phyloP scores from a whole-genome alignment of 2,113 vertebrate genomes.

The Buteo buteo region DNA sequence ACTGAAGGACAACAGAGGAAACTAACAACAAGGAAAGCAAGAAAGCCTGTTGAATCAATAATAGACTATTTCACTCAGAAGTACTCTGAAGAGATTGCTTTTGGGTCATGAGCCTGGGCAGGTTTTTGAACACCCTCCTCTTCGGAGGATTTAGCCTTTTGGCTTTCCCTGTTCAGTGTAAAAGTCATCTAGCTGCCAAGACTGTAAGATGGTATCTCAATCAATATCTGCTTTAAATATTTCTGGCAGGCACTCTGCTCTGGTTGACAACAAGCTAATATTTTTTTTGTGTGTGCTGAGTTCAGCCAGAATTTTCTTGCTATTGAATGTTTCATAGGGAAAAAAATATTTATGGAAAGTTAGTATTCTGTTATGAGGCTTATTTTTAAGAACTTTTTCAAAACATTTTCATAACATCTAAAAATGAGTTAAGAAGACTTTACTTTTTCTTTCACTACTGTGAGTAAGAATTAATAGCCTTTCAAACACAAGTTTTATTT shows the following conservation, averaged over 20 bases:
- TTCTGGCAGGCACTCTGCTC: constrained; percentile 9
- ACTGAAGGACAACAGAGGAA: constrained; percentile 24
- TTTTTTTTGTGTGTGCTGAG: not conserved
- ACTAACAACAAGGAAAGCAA: constrained; percentile 30
- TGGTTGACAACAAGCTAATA: not conserved
- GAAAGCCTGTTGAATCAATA: constrained; percentile 57
- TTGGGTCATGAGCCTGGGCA: constrained; percentile 28
- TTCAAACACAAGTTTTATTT: not conserved
- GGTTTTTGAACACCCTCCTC: constrained; percentile 38
- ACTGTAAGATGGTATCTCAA: constrained; percentile 24
- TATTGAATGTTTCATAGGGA: not conserved
- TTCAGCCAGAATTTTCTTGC: not conserved
- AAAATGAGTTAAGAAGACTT: not conserved
- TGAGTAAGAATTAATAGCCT: not conserved
- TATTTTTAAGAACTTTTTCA: not conserved
- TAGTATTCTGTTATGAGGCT: not conserved
- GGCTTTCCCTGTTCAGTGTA: constrained; percentile 12
- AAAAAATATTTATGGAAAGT: not conserved
- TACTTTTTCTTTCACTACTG: not conserved
- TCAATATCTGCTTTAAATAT: constrained; percentile 51
- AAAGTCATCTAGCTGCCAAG: constrained; percentile 16
- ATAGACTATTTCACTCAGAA: constrained; percentile 37
- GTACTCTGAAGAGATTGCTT: not conserved
- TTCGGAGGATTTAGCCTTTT: constrained; percentile 42
- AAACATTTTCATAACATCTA: not conserved